These are phyloP conservation scores for Drosophila demipolita DNA, from an alignment of 2,888 invertebrate genomes.

Conservation along the genomic window DNA sequence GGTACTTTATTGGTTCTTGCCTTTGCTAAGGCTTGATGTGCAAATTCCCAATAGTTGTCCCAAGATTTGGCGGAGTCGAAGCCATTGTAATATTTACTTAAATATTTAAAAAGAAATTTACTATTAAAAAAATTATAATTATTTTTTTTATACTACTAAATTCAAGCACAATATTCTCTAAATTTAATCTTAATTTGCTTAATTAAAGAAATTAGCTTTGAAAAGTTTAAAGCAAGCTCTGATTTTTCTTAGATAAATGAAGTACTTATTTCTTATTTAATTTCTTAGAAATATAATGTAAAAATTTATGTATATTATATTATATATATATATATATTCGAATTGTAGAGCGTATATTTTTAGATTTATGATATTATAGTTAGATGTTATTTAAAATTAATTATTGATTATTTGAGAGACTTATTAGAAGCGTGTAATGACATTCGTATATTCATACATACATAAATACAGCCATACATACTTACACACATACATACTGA, in stretches of 20 bases:
- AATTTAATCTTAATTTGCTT: neutral
- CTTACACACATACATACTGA: neutral
- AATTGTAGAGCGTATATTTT: neutral
- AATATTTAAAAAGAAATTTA: neutral
- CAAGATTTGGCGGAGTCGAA: neutral
- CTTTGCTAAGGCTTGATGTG: constrained; percentile 12
- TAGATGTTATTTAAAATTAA: neutral
- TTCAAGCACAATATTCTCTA: neutral
- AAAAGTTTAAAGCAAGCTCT: neutral
- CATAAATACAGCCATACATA: neutral
- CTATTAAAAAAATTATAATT: neutral
- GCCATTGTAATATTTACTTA: neutral
- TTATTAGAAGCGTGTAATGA: neutral
- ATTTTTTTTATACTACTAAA: neutral
- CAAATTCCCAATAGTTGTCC: neutral
- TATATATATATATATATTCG: too few relatives aligned
- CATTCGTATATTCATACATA: neutral
- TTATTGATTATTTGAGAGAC: neutral
- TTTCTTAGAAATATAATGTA: neutral
- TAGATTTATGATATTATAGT: neutral
- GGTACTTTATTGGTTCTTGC: constrained; percentile 28
- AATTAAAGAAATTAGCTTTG: neutral
- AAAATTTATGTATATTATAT: neutral
- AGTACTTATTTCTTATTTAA: neutral
- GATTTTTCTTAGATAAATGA: neutral